Evolutionary conservation across 1,140 invertebrate species (phyloP).

Genomic region (Latrodectus geometricus): DNA sequence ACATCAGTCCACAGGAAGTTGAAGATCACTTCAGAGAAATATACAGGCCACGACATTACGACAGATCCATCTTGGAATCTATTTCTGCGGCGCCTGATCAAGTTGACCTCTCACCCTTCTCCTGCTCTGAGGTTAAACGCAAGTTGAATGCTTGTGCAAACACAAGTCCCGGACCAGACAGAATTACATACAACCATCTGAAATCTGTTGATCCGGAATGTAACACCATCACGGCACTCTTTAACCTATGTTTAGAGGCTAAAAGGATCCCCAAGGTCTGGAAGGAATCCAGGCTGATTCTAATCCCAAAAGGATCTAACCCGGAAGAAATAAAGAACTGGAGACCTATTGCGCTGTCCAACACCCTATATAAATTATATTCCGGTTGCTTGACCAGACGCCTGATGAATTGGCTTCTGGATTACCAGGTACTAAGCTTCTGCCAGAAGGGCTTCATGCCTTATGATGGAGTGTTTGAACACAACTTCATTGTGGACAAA

Average conservation of each 20-base stretch:
- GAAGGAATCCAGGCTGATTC: not conserved
- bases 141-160: too few species aligned
- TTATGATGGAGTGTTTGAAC: not conserved
- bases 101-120: too few species aligned
- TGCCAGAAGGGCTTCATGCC: not conserved
- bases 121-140: too few species aligned
- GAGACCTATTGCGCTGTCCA: not conserved
- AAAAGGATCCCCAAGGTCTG: not conserved
- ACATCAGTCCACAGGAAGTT: too few species aligned
- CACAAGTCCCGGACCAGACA: too few species aligned
- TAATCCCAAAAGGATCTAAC: not conserved
- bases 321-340: not conserved
- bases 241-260: not conserved
- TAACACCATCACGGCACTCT: not conserved
- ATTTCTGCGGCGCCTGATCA: too few species aligned
- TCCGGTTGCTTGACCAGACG: not conserved
- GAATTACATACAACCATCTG: not conserved
- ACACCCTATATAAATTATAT: not conserved
- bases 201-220: not conserved
- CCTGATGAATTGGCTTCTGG: not conserved
- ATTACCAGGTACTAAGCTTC: not conserved
- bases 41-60: too few species aligned
- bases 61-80: too few species aligned
- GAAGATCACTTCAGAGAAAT: too few species aligned
- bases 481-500: not conserved